These are phyloP conservation scores for Gopherus flavomarginatus DNA, from an alignment of 2,113 vertebrate species.

Conservation along the genomic window DNA sequence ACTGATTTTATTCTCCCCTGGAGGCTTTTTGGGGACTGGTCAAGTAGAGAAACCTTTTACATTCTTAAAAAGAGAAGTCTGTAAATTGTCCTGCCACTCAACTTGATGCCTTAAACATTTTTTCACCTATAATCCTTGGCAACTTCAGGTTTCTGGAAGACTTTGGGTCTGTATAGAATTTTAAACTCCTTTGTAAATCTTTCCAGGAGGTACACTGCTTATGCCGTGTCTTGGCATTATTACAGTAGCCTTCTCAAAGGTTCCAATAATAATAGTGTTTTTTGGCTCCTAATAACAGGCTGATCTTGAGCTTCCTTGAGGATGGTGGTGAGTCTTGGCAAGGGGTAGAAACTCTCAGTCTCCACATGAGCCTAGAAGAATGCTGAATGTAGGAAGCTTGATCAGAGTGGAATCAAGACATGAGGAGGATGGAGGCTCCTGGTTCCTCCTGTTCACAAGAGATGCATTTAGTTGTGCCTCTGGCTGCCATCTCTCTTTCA, in stretches of 20 bases:
- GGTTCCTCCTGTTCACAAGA: background rate
- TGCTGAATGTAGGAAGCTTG: background rate
- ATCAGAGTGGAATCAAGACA: background rate
- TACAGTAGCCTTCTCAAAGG: background rate
- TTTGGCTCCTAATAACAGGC: background rate
- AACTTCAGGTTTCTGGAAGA: background rate
- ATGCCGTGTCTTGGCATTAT: background rate
- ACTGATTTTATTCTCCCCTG: slow-evolving; percentile 35
- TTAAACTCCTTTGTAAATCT: background rate
- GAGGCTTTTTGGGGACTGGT: background rate
- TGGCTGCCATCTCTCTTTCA: background rate
- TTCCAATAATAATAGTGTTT: background rate
- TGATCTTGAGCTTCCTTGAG: background rate
- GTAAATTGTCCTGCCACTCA: background rate
- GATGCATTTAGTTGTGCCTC: background rate
- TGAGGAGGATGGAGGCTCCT: background rate
- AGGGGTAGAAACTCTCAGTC: background rate
- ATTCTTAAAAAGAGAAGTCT: background rate
- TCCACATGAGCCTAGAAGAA: background rate
- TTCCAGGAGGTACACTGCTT: background rate
- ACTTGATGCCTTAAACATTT: background rate
- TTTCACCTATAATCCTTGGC: background rate
- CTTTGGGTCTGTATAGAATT: background rate
- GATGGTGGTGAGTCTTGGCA: background rate
- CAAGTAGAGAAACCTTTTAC: background rate